A percentile compares a stretch with the other conserved stretches of the same genome.
phyloP scores from a whole-genome alignment of 1,140 invertebrate species.

The Drosophila suzukii region DNA sequence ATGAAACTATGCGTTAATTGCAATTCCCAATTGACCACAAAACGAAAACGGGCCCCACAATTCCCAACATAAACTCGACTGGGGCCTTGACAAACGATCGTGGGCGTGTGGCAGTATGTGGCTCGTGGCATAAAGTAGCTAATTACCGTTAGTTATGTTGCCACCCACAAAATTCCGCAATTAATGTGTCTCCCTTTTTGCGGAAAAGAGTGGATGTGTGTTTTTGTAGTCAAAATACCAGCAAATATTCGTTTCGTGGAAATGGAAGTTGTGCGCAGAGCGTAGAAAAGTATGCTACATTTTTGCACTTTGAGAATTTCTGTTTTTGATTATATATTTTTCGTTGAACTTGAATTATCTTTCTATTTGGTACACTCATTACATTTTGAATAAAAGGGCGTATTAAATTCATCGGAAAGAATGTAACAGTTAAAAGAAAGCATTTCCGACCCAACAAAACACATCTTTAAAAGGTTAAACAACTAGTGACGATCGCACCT shows the following conservation, averaged over 20 bases:
- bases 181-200: conserved; percentile 52
- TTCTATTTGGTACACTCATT: too few relatives aligned
- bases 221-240: conserved; percentile 50
- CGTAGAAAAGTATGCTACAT: conserved; percentile 9
- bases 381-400: too few relatives aligned
- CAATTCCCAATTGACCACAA: conserved; percentile 75
- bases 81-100: conserved; percentile 22
- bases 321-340: too few relatives aligned
- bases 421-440: too few relatives aligned
- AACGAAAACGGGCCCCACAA: conserved; percentile 38
- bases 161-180: conserved; percentile 70
- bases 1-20: conserved; percentile 77
- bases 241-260: conserved; percentile 31
- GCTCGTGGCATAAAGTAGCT: conserved; percentile 74
- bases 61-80: conserved; percentile 60
- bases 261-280: background rate
- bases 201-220: conserved; percentile 14
- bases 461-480: too few relatives aligned
- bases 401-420: too few relatives aligned
- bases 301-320: too few relatives aligned
- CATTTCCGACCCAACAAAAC: too few relatives aligned
- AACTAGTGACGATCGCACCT: too few relatives aligned
- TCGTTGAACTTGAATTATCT: too few relatives aligned
- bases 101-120: conserved; percentile 15
- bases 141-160: conserved; percentile 80